phyloP scores from a whole-genome alignment of 2,797 vertebrate species.

The Aphelocoma californica region DNA sequence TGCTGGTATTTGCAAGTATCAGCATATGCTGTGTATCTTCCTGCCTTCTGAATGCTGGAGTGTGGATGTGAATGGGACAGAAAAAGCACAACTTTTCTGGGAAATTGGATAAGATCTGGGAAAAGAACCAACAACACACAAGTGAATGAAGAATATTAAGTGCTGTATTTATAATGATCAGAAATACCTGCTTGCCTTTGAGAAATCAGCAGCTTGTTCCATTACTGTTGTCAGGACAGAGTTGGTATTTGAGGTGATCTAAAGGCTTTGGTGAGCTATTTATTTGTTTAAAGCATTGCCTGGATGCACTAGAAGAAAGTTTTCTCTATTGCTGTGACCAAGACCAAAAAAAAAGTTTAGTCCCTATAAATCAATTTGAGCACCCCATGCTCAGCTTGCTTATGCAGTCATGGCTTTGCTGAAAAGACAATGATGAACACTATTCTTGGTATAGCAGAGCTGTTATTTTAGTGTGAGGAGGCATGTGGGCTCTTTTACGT shows the following conservation, averaged over 20 bases:
- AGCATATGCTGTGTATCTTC: not conserved
- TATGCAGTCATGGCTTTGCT: not conserved
- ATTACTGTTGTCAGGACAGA: not conserved
- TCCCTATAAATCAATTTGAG: not conserved
- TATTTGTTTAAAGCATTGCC: not conserved
- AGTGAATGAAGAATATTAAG: not conserved
- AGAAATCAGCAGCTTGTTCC: not conserved
- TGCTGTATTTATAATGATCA: not conserved
- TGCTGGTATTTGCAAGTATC: constrained; percentile 5
- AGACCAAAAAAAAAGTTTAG: not conserved
- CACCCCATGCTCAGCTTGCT: not conserved
- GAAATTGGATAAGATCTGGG: not conserved
- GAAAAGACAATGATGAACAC: not conserved
- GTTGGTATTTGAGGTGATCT: not conserved
- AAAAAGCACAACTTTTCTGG: not conserved
- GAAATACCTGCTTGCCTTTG: not conserved
- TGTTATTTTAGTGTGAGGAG: not conserved
- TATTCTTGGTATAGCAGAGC: not conserved
- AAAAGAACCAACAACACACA: not conserved
- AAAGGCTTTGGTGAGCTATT: not conserved
- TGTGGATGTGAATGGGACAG: not conserved
- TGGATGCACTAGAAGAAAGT: not conserved
- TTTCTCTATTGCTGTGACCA: not conserved
- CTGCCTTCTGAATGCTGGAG: not conserved
- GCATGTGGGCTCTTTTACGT: constrained; percentile 1